Evolutionary conservation across 2,888 invertebrate species (phyloP).

Genomic region (Himalopsyche japonica): DNA sequence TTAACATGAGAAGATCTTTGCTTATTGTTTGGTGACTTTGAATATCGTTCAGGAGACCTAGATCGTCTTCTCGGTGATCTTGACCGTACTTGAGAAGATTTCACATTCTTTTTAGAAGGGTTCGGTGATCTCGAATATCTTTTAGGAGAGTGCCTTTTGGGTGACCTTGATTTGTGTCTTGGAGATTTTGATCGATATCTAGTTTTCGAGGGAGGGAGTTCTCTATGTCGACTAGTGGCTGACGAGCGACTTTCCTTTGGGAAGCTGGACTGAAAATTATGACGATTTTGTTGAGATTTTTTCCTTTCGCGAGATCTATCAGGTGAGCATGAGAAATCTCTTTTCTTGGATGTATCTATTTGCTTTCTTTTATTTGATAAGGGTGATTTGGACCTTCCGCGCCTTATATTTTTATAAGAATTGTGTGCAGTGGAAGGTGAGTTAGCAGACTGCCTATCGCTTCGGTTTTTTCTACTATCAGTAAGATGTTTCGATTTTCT

Average conservation of each 20-base stretch:
- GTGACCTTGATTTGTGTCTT: conserved; percentile 10
- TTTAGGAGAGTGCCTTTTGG: not conserved
- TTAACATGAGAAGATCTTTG: not conserved
- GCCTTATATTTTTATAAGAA: not conserved
- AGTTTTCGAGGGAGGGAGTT: not conserved
- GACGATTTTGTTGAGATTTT: not conserved
- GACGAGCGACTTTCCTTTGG: not conserved
- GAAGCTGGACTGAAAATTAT: not conserved
- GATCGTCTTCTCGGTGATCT: conserved; percentile 20
- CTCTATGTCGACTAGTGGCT: not conserved
- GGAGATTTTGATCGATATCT: not conserved
- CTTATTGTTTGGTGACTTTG: conserved; percentile 2
- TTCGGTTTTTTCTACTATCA: not conserved
- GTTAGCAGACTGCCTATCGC: not conserved
- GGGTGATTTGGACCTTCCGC: conserved; percentile 13
- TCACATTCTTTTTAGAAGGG: not conserved
- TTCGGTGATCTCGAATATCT: not conserved
- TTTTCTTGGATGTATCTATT: not conserved
- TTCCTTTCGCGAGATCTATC: not conserved
- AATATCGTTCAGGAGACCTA: conserved; percentile 28
- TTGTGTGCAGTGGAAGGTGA: not conserved
- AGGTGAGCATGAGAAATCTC: not conserved
- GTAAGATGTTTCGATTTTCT: not conserved
- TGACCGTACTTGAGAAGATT: not conserved
- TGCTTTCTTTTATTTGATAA: conserved; percentile 42